These are phyloP conservation scores for Orestias chungarensis DNA, from an alignment of 2,797 vertebrate species.

Conservation along the genomic window DNA sequence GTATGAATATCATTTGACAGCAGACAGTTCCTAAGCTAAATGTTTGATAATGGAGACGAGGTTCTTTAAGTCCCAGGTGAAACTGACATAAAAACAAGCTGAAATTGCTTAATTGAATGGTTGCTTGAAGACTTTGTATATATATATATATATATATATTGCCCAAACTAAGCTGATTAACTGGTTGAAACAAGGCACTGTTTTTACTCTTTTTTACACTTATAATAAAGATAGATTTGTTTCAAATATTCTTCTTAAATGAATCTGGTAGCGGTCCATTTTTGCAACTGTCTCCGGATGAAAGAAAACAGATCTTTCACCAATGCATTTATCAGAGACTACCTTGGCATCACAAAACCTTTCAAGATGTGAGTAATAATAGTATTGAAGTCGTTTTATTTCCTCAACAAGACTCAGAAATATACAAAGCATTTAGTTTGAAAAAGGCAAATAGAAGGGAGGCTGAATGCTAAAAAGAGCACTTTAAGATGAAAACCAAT, in stretches of 20 bases:
- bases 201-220: too few relatives aligned
- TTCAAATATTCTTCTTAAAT: neutral
- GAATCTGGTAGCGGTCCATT: neutral
- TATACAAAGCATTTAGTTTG: neutral
- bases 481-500: neutral
- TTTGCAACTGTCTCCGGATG: neutral
- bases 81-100: too few relatives aligned
- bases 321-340: neutral
- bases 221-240: too few relatives aligned
- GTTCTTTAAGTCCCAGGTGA: too few relatives aligned
- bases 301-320: neutral
- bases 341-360: neutral
- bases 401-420: neutral
- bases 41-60: too few relatives aligned
- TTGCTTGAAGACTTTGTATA: too few relatives aligned
- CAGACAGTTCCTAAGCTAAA: too few relatives aligned
- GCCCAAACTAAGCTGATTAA: too few relatives aligned
- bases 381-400: neutral
- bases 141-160: too few relatives aligned
- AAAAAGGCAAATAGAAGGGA: neutral
- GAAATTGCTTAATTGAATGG: too few relatives aligned
- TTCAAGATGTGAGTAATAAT: neutral
- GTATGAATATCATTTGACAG: too few relatives aligned
- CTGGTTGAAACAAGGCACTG: too few relatives aligned
- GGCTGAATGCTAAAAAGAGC: neutral